Evolutionary conservation across 2,888 invertebrate species (phyloP), one percentile per base, ranked within the genome.

Genomic region (Apomyelois bistriatella): DNA sequence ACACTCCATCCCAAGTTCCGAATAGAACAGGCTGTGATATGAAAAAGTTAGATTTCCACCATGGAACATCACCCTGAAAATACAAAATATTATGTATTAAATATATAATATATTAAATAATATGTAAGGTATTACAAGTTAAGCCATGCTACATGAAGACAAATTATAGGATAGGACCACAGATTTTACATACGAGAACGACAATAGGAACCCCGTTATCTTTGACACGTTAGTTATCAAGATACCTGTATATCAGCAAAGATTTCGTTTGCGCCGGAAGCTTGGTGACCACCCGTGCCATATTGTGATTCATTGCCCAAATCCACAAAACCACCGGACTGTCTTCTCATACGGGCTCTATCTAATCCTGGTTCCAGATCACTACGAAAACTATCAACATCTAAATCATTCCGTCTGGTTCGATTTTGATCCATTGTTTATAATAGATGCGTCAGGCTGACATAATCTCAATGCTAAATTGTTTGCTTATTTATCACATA

Each of bases 1-100:
- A 99, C 6, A 99, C 99, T 60, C 99, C 99, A 86, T 99, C 99
- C 97, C 97, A 99, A 0, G 98, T 98, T 10, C 99, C 98, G 90
- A 99, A 99, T 50, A 98, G 90, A 52, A 98, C 96, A 35, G 98
- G 98, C 82, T 98, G 97, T 32, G 97, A 97, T 83, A 99, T 95
- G 78, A 99, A 98, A 85, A 99, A 98, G 77, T 98, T 98, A 30
- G 97, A 95, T 85, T 97, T 96, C 98, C 98, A 98, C 98, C 98
- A 98, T 49, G 97, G 96, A 62, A 94, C 94, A 70, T 94, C 93
- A 62, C 94, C 95, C 95, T 95, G 77, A 55, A 89, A 69, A 54
- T 32, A 22, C n/a, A n/a, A n/a, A n/a, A n/a, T n/a, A n/a, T n/a
- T n/a, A n/a, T n/a, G n/a, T n/a, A n/a, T n/a, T n/a, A n/a, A n/a